A percentile compares a stretch with the other conserved stretches of the same genome.
Conservation (phyloP, 2,888 invertebrate species). For the Trachelus stipa region DNA sequence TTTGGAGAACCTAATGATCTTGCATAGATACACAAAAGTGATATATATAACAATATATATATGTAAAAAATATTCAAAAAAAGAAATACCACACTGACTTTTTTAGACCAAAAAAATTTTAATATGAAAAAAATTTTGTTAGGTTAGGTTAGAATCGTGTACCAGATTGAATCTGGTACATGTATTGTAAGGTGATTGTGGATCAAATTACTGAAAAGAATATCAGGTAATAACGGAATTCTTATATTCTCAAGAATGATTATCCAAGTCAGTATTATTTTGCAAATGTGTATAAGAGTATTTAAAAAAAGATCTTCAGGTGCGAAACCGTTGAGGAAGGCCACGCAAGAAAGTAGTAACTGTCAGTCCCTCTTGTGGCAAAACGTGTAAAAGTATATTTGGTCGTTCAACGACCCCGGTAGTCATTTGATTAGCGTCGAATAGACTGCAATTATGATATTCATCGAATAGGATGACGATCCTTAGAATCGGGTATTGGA, state of each 20-base stretch:
- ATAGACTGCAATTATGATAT: not conserved
- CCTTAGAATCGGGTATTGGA: not conserved
- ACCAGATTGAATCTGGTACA: not conserved
- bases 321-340: conserved; percentile 1
- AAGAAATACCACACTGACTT: not conserved
- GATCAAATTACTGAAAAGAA: not conserved
- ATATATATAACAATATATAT: not conserved
- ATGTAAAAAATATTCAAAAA: not conserved
- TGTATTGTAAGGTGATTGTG: not conserved
- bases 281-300: not conserved
- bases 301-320: not conserved
- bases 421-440: not conserved
- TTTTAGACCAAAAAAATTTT: not conserved
- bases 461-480: not conserved
- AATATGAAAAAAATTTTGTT: not conserved
- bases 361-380: not conserved
- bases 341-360: not conserved
- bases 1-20: not conserved
- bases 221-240: not conserved
- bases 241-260: not conserved
- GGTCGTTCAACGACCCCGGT: conserved; percentile 10
- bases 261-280: not conserved
- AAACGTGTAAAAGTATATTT: conserved; percentile 21
- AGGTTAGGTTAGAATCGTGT: too few relatives aligned
- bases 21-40: not conserved